Evolutionary conservation across 2,113 vertebrate species (phyloP), one percentile per base, ranked within the genome.

Genomic region (Spermophilus dauricus): DNA sequence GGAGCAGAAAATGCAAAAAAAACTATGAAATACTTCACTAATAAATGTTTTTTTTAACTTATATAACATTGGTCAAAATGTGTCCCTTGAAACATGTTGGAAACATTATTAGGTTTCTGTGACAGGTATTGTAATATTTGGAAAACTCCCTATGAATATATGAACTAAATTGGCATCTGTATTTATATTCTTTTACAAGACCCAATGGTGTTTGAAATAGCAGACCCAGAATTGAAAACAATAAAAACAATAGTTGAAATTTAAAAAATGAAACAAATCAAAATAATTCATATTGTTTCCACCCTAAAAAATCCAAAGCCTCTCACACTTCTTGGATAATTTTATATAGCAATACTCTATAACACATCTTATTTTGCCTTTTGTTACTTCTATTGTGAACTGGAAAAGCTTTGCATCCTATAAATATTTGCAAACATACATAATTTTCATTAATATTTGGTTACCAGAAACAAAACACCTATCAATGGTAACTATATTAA

Each of bases 201-300:
- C 13, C 32, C 65, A 84, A 85, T 93, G 39, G 1, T 51, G 48
- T 51, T 63, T 75, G 48, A 87, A 89, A 84, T 13, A 94, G 9
- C 32, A 53, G 37, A 51, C 0, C 8, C 45, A 77, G 72, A 80
- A 86, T 24, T 81, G 73, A 97, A 3, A 85, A 88, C 7, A 85
- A 81, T 83, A 93, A 89, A 92, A 93, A 91, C 84, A 92, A 58
- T 12, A 42, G 16, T 45, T 92, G 58, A 73, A 88, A 84, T 85
- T 58, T 72, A 76, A 80, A 93, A 89, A 86, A 80, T 34, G 22
- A 89, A 83, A 65, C 3, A 75, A 81, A 67, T 70, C 3, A 75
- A 81, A 67, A 76, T 9, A 45, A n/a, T 14, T 83, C 22, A 58
- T 12, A 26, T 53, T 58, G 2, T 67, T 81, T 9, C 8, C 32